Evolutionary conservation across 2,888 invertebrate genomes (phyloP), one percentile per base, ranked within the genome.

Genomic region (Drosophila mulleri): DNA sequence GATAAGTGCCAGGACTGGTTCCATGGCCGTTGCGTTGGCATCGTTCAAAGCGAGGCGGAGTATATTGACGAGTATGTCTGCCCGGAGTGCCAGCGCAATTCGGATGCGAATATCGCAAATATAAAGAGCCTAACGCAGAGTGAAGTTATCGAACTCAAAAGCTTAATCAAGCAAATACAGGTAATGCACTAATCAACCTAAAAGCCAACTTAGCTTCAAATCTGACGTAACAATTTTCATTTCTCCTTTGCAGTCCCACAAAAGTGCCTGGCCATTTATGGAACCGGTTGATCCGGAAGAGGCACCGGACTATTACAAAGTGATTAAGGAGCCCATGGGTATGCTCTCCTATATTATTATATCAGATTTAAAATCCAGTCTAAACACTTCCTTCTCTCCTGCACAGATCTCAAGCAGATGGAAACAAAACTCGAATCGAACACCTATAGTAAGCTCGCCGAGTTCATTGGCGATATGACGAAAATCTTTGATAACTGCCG

Each of bases 1-100:
- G 99, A 99, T 94, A 96, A 97, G 76, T 99, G 99, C 93, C 98
- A 99, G 93, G 99, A 98, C 93, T 99, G 99, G 99, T 99, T 98
- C 94, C 99, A 99, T 93, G 99, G 99, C 9, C 95, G 97, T 67
- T 99, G 99, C 93, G 99, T 99, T 50, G 99, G 99, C 44, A 97
- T 98, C 89, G 93, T 98, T 57, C 98, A 98, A 91, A 97, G 97
- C 4, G 98, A 98, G 92, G 98, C 98, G 26, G 98, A 98, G 91
- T 96, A 96, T 85, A 98, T 99, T 82, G 98, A 98, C 90, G 98
- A 98, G 88, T 99, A 99, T 91, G 96, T 98, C 80, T 99, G 99
- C 94, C 99, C 99, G 0, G 97, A 97, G 92, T 99, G 99, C 93
- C 97, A 98, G 92, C 95, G 97, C 82, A 97, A 98, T 92, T 97